Percentiles rank a stretch among this genome's conserved stretches.
Conservation (phyloP, 2,113 vertebrate species). For the Hypomesus transpacificus region DNA sequence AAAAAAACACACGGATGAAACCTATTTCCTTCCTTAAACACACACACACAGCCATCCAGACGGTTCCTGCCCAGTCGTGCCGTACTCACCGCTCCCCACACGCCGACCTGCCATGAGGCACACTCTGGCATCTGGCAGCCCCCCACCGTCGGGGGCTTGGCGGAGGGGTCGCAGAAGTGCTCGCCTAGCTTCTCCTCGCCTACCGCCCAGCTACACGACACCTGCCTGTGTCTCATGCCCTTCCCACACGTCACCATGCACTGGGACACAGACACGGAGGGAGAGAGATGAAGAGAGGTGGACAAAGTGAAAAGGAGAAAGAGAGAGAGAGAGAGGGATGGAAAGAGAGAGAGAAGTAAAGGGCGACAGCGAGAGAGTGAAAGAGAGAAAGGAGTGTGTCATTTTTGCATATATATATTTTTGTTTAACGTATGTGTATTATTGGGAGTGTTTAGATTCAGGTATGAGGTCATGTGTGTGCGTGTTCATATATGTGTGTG, state of each 20-base stretch:
- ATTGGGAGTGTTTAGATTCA: not conserved
- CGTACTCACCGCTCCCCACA: slow-evolving; percentile 88
- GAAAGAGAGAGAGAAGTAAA: not conserved
- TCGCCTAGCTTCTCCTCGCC: slow-evolving; percentile 78
- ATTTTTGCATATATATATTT: not conserved
- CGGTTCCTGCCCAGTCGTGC: not conserved
- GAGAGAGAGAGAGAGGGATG: not conserved
- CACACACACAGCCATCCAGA: not conserved
- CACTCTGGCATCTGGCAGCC: slow-evolving; percentile 81
- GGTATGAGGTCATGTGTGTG: not conserved
- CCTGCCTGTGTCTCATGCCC: slow-evolving; percentile 80
- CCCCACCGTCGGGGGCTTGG: slow-evolving; percentile 74
- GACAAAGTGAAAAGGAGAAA: not conserved
- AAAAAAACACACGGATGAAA: slow-evolving; percentile 25
- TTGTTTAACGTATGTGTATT: not conserved
- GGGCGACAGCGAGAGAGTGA: not conserved
- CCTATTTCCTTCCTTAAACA: slow-evolving; percentile 28
- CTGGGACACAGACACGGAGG: slow-evolving; percentile 52
- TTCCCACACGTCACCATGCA: slow-evolving; percentile 90
- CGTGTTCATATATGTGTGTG: not conserved
- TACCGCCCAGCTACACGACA: slow-evolving; percentile 74
- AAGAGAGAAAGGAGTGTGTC: not conserved
- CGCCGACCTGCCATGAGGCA: slow-evolving; percentile 87
- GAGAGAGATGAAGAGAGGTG: not conserved
- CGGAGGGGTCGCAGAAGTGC: slow-evolving; percentile 76